Conservation (phyloP, 2,113 vertebrate species). For the Corynorhinus townsendii region DNA sequence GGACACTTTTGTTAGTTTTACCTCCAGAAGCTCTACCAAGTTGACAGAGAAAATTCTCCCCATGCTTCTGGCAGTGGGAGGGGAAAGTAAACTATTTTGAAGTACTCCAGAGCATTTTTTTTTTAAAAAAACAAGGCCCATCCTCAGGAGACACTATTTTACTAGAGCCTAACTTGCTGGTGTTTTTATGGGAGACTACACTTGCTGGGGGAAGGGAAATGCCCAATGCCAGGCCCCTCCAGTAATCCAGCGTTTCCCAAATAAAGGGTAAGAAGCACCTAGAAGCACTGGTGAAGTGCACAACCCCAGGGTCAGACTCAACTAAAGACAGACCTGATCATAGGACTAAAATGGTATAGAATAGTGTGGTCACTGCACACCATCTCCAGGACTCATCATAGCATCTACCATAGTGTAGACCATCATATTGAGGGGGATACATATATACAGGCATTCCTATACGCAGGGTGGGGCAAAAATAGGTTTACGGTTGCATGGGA, state of each 20-base stretch:
- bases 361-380: not conserved
- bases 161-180: not conserved
- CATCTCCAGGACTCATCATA: not conserved
- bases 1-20: not conserved
- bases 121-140: not conserved
- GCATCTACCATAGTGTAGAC: not conserved
- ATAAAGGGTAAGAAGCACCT: not conserved
- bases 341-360: not conserved
- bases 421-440: not conserved
- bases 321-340: not conserved
- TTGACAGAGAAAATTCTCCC: not conserved
- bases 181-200: not conserved
- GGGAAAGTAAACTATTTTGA: not conserved
- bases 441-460: not conserved
- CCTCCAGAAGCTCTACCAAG: not conserved
- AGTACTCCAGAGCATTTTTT: not conserved
- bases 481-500: not conserved
- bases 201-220: not conserved
- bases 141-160: not conserved
- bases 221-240: accelerated
- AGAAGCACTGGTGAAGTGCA: not conserved
- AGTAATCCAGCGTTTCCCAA: not conserved
- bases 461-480: not conserved
- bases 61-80: not conserved
- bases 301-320: not conserved